Evolutionary conservation across 2,888 invertebrate species (phyloP).

Genomic region (Zygogramma bicolorata): DNA sequence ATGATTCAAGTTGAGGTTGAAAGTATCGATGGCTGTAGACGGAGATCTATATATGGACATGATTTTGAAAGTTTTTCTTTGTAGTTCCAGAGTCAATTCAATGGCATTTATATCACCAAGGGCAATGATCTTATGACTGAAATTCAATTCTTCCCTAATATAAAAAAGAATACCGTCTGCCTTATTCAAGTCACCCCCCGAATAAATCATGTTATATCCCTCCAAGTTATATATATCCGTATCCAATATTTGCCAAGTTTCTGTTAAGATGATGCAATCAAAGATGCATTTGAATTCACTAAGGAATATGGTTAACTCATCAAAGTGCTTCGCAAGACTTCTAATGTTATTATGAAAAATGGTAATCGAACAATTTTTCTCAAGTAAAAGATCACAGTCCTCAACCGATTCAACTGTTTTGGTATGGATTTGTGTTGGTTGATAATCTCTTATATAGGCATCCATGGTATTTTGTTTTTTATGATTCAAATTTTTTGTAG

Average conservation of each 20-base stretch:
- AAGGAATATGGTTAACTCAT: constrained; percentile 8
- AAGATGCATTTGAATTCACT: constrained; percentile 9
- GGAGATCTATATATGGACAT: constrained; percentile 15
- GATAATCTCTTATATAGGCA: constrained; percentile 14
- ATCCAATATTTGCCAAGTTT: constrained; percentile 5
- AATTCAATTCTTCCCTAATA: constrained; percentile 10
- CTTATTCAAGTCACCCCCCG: constrained; percentile 1
- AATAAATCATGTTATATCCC: neutral
- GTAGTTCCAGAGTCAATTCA: constrained; percentile 9
- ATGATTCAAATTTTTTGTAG: too few species aligned
- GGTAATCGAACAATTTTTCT: neutral
- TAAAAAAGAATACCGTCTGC: constrained; percentile 8
- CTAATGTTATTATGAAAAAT: constrained; percentile 9
- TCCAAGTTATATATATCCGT: constrained; percentile 3
- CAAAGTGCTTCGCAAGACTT: constrained; percentile 14
- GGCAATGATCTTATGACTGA: constrained; percentile 1
- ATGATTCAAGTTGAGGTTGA: constrained; percentile 4
- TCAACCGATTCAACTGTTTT: neutral
- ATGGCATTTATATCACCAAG: neutral
- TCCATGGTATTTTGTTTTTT: neutral
- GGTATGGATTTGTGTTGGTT: neutral
- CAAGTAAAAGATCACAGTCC: constrained; percentile 2
- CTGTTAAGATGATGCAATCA: constrained; percentile 15
- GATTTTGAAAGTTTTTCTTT: constrained; percentile 9
- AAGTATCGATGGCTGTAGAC: neutral